These are phyloP conservation scores for Semnornis frantzii DNA, from an alignment of 2,113 vertebrate genomes.

Conservation along the genomic window DNA sequence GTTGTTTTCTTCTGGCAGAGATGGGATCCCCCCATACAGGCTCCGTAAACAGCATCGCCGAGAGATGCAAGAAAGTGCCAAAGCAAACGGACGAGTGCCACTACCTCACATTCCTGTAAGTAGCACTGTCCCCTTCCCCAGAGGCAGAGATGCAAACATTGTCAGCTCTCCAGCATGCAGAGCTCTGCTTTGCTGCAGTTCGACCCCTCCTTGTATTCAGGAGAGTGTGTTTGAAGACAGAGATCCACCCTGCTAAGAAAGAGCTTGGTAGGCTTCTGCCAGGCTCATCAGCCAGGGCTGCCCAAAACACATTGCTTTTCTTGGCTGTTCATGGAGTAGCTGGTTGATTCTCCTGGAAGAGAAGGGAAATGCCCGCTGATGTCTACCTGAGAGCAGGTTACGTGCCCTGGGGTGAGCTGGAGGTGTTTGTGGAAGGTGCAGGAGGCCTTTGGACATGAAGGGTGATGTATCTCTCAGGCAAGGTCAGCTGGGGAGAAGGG, in stretches of 20 bases:
- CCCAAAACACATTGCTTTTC: neutral
- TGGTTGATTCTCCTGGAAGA: neutral
- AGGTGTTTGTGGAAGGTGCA: neutral
- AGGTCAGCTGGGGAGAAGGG: neutral
- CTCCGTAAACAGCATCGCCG: slow-evolving; percentile 95
- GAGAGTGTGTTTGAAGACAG: neutral
- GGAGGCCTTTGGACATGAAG: neutral
- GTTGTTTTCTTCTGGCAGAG: slow-evolving; percentile 76
- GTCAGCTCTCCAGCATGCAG: neutral
- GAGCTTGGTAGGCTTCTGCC: neutral
- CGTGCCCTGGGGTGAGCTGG: neutral
- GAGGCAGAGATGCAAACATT: slow-evolving; percentile 24
- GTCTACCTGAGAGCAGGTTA: neutral
- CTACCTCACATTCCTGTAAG: slow-evolving; percentile 99
- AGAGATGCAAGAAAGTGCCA: slow-evolving; percentile 99
- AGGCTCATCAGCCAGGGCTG: neutral
- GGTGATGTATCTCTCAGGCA: neutral
- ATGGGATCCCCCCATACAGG: slow-evolving; percentile 93
- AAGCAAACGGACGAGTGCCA: slow-evolving; percentile 95
- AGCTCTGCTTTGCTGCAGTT: neutral
- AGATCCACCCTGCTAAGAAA: neutral
- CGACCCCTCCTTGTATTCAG: neutral
- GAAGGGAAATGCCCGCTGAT: neutral
- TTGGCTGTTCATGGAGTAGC: neutral
- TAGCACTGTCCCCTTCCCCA: slow-evolving; percentile 29